Base-by-base conservation (phyloP, 2,888 invertebrate species). In the Drosophila borealis region DNA sequence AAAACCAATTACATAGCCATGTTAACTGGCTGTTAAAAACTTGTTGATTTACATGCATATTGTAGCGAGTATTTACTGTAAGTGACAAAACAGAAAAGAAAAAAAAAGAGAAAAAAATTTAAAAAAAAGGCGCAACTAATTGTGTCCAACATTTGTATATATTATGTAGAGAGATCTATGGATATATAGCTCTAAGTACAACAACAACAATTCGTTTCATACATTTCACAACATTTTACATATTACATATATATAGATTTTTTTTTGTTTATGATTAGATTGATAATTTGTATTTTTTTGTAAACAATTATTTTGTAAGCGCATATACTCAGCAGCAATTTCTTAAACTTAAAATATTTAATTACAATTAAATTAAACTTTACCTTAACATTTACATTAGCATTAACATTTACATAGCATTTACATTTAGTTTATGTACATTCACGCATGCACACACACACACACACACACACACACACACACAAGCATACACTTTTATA, bases 271-370 rank as follows among this genome's bases (percentile, higher is more conserved):
- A 29, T 29, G 8, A 8, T 8, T 25, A 25, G 25, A 25, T 25
- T 25, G 5, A 21, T 21, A 21, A 5, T 6, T 25, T 25, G 25
- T 25, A 25, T 25, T 61, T 53, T 39, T 13, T 51, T 53, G 19
- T 48, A 41, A 60, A 29, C 46, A 65, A 67, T 36, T 75, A 64
- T 37, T 34, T 72, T 70, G 8, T 74, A 70, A 67, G 71, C 10
- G n/a, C 63, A 10, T 61, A 84, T 74, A 84, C 81, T 80, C 80
- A 80, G 72, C 76, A 62, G 64, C 69, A 49, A 59, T 56, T 53
- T 39, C 41, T 39, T 57, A n/a, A 41, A 60, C 11, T 36, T 61
- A 63, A 33, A 36, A 53, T 63, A 63, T 75, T 56, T 72, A 39
- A 72, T 48, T n/a, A 54, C 14, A 17, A n/a, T 37, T 56, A 57